Evolutionary conservation across 2,888 invertebrate species (phyloP), one percentile per base, ranked within the genome.

Genomic region (Heteromurus nitidus): DNA sequence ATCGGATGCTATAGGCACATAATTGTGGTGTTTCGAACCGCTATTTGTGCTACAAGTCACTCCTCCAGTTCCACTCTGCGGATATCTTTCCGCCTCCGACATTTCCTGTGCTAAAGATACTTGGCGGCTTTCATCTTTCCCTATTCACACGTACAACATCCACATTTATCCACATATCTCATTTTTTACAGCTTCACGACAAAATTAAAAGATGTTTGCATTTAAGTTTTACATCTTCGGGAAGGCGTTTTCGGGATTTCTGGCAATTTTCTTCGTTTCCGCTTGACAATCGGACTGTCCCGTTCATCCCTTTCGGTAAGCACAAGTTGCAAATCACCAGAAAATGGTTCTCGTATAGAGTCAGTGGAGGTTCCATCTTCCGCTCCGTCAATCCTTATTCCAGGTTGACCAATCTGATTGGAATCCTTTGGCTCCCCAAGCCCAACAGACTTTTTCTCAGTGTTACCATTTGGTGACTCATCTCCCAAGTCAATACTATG

Each of bases 241-340:
- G 84, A 36, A 80, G 88, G 85, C 74, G 94, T 94, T 89, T 95
- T 96, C 3, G 96, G 96, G 88, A 96, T 96, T 90, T 96, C 96
- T 42, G 96, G 96, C 28, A 96, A 91, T 90, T 95, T 95, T 90
- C 96, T 92, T 88, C 96, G 91, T 88, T 94, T 92, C 85, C 95
- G 91, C 88, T 94, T 93, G 5, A 86, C 85, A 24, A 85, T 79
- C 18, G 84, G 85, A 74, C 84, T 86, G 30, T 87, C 87, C 58
- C 80, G 44, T 50, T 83, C 85, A 47, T 85, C 85, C 60, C 82
- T 77, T 28, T 87, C 87, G 0, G 82, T 58, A 13, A 83, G 70
- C 20, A 85, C 82, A 16, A 87, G 76, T 72, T 87, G 86, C 18
- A 87, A 74, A 70, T 87, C 87, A 11, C 86, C 86, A 30, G 86